A percentile compares a stretch with the other conserved stretches of the same genome.
Conservation (phyloP, 2,888 invertebrate genomes). For the Meteorus colon region DNA sequence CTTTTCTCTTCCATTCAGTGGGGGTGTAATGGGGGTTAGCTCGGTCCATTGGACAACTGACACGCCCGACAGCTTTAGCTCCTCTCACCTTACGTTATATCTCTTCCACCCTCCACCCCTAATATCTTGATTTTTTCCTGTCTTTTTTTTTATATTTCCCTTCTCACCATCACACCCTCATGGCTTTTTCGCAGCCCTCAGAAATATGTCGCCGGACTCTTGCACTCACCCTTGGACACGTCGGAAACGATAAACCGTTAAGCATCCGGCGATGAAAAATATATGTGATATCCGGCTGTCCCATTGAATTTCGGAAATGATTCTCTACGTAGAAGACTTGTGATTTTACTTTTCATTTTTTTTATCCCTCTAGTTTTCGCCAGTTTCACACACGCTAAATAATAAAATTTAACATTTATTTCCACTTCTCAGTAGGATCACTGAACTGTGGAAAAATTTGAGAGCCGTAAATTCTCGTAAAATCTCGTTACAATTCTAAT, state of each 20-base stretch:
- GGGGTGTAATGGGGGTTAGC: slow-evolving; percentile 48
- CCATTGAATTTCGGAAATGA: slow-evolving; percentile 34
- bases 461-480: too few relatives aligned
- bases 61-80: slow-evolving; percentile 62
- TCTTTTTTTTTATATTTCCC: slow-evolving; percentile 47
- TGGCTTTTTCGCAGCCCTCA: slow-evolving; percentile 27
- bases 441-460: too few relatives aligned
- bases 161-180: slow-evolving; percentile 23
- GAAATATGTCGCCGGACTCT: slow-evolving; percentile 53
- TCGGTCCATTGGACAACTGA: slow-evolving; percentile 71
- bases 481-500: too few relatives aligned
- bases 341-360: slow-evolving; percentile 4
- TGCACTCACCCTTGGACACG: slow-evolving; percentile 53
- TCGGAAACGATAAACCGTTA: slow-evolving; percentile 58
- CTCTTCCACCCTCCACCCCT: slow-evolving; percentile 48
- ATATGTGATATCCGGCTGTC: slow-evolving; percentile 44
- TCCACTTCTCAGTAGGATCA: background rate
- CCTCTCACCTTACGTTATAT: slow-evolving; percentile 50
- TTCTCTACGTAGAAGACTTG: slow-evolving; percentile 22
- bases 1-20: slow-evolving; percentile 53
- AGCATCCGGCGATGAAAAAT: slow-evolving; percentile 47
- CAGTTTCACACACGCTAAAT: background rate
- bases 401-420: background rate
- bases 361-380: background rate
- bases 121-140: slow-evolving; percentile 53